Conservation (phyloP, 2,888 invertebrate genomes). For the Teinopalpus imperialis region DNA sequence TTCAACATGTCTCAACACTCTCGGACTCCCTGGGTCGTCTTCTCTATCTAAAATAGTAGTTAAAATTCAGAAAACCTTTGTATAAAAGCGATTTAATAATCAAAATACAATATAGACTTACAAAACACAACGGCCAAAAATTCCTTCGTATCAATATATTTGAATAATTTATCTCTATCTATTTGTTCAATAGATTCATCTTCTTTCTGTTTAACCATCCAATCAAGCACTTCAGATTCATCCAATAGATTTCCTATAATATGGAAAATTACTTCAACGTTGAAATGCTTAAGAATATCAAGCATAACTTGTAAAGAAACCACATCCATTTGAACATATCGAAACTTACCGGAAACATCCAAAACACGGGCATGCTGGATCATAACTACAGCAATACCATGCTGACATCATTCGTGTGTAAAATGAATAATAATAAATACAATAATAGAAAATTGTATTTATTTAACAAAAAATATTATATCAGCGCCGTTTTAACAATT, state of each 20-base stretch:
- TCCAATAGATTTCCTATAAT: conserved; percentile 83
- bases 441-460: conserved; percentile 76
- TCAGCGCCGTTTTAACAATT: conserved; percentile 74
- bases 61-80: too few species aligned
- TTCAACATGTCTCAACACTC: conserved; percentile 92
- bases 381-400: conserved; percentile 71
- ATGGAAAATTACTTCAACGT: conserved; percentile 47
- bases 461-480: conserved; percentile 75
- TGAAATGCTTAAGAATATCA: conserved; percentile 39
- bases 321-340: conserved; percentile 76
- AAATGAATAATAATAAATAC: conserved; percentile 66
- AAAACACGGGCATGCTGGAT: conserved; percentile 74
- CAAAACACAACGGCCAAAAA: conserved; percentile 96
- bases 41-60: conserved; percentile 84
- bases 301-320: conserved; percentile 59
- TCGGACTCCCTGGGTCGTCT: conserved; percentile 90
- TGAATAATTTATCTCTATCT: conserved; percentile 89
- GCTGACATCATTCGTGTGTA: conserved; percentile 78
- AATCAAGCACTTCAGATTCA: conserved; percentile 91
- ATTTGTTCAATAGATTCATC: conserved; percentile 96
- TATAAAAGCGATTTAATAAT: too few species aligned
- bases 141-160: conserved; percentile 94
- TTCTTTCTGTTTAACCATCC: conserved; percentile 95
- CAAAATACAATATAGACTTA: conserved; percentile 85
- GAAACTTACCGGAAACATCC: conserved; percentile 77